A percentile compares a stretch with the other conserved stretches of the same genome.
phyloP scores from a whole-genome alignment of 2,888 invertebrate genomes.

The Calameuta filiformis region DNA sequence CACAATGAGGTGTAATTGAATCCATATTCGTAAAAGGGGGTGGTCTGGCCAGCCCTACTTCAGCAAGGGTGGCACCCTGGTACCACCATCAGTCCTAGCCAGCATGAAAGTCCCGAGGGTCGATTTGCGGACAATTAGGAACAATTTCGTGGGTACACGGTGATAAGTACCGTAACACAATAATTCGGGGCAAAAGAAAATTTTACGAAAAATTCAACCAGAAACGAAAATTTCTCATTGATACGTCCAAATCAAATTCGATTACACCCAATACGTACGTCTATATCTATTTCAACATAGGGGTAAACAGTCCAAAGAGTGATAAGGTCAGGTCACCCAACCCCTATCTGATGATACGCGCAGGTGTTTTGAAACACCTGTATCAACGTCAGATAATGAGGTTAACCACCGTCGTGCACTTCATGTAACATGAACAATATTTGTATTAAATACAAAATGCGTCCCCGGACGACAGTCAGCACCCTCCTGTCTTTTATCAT shows the following conservation, averaged over 20 bases:
- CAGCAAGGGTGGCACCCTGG: constrained; percentile 19
- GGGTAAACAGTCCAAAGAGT: neutral
- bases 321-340: neutral
- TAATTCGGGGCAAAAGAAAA: constrained; percentile 15
- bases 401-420: neutral
- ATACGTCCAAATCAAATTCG: neutral
- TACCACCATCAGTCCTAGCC: constrained; percentile 5
- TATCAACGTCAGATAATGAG: constrained; percentile 20
- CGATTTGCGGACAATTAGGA: constrained; percentile 62
- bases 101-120: constrained; percentile 16
- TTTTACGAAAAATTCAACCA: neutral
- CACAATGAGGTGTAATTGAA: constrained; percentile 64
- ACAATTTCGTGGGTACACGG: constrained; percentile 34
- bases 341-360: constrained; percentile 24
- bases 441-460: no score
- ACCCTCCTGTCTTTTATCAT: neutral
- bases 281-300: neutral
- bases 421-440: neutral
- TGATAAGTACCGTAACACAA: constrained; percentile 9
- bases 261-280: neutral
- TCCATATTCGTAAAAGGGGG: constrained; percentile 51
- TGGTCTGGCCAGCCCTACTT: constrained; percentile 10
- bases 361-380: constrained; percentile 48
- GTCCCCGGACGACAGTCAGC: no score
- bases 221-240: constrained; percentile 11